A percentile compares a stretch with the other conserved stretches of the same genome.
Evolutionary conservation across 2,888 invertebrate genomes (phyloP).

Genomic region (Autographa gamma): DNA sequence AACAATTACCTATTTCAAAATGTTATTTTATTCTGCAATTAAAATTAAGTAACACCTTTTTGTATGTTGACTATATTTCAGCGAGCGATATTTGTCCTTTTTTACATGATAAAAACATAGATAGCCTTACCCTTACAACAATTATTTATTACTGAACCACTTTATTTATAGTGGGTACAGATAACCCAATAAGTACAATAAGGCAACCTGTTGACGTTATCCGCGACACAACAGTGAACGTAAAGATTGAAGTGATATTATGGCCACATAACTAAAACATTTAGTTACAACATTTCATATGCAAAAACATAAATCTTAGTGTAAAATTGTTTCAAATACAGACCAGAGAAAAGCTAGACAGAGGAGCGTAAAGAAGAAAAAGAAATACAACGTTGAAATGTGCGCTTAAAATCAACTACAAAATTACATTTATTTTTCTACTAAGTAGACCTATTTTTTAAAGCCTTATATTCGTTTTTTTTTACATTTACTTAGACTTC

Average conservation of each 20-base stretch:
- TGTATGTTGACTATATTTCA: background rate
- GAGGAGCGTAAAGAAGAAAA: no score
- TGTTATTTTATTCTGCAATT: no score
- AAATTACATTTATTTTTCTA: no score
- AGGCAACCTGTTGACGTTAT: conserved; percentile 48
- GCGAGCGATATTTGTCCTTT: conserved; percentile 1
- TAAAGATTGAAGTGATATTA: conserved; percentile 49
- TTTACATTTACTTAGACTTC: no score
- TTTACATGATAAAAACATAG: conserved; percentile 6
- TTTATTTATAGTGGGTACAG: conserved; percentile 37
- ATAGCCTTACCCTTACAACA: conserved; percentile 40
- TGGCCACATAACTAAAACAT: conserved; percentile 13
- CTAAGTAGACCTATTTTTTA: no score
- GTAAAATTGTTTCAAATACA: background rate
- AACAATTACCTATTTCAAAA: no score
- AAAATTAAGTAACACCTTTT: no score
- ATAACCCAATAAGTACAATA: conserved; percentile 53
- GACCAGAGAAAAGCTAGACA: background rate
- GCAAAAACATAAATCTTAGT: conserved; percentile 3
- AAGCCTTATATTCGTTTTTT: no score
- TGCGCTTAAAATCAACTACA: no score
- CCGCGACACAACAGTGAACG: conserved; percentile 34
- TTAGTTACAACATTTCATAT: conserved; percentile 15
- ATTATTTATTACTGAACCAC: conserved; percentile 31
- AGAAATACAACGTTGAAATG: no score